Percentiles rank a stretch among this genome's conserved stretches.
These are phyloP conservation scores for Poecilia gillii DNA, from an alignment of 2,797 vertebrate species.

Conservation along the genomic window DNA sequence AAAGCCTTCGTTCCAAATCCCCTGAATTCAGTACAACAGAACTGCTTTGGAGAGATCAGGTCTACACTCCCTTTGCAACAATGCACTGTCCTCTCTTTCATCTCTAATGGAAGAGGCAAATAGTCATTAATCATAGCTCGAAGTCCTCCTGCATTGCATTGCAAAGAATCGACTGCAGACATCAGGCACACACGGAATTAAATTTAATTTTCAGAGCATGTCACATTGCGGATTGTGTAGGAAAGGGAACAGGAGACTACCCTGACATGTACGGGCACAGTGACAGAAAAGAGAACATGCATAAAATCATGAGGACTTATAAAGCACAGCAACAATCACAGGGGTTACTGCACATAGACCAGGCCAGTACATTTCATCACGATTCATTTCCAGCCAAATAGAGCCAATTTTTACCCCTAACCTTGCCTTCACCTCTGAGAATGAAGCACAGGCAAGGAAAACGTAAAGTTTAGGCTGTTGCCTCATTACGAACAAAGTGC, in stretches of 20 bases:
- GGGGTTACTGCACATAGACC: slow-evolving; percentile 30
- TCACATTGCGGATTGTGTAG: slow-evolving; percentile 10
- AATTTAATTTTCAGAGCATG: slow-evolving; percentile 45
- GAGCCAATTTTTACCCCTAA: slow-evolving; percentile 77
- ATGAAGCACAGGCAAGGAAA: slow-evolving; percentile 55
- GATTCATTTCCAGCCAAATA: slow-evolving; percentile 74
- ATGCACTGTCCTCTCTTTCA: slow-evolving; percentile 50
- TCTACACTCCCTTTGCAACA: slow-evolving; percentile 38
- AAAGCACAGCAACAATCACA: slow-evolving; percentile 20
- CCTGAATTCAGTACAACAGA: slow-evolving; percentile 57
- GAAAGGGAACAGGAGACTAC: slow-evolving; percentile 17
- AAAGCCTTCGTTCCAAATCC: slow-evolving; percentile 60
- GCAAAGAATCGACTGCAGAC: slow-evolving; percentile 34
- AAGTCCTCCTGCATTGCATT: slow-evolving; percentile 47
- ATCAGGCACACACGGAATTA: slow-evolving; percentile 59
- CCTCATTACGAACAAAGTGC: slow-evolving; percentile 70
- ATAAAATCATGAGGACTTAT: background rate
- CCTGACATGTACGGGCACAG: background rate
- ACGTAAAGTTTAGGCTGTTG: slow-evolving; percentile 58
- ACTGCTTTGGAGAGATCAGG: slow-evolving; percentile 50
- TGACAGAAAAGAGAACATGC: background rate
- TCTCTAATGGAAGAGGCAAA: slow-evolving; percentile 61
- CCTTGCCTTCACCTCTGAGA: slow-evolving; percentile 67
- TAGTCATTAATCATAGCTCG: slow-evolving; percentile 69
- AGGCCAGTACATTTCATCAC: slow-evolving; percentile 62